Conservation (phyloP, 2,888 invertebrate species). For the Penaeus monodon region DNA sequence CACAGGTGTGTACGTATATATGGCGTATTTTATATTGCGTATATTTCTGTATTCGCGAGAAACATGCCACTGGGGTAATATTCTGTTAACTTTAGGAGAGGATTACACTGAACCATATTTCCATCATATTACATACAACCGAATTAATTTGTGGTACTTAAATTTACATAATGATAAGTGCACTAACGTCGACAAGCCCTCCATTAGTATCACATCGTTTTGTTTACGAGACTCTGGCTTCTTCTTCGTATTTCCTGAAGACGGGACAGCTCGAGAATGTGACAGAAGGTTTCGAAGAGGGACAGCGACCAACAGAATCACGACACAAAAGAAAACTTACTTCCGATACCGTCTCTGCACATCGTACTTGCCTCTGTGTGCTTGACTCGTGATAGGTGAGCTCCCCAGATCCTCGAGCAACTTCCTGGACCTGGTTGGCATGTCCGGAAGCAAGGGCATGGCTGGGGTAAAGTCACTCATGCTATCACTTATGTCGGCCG, state of each 20-base stretch:
- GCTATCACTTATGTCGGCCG: conserved; percentile 69
- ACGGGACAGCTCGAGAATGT: conserved; percentile 47
- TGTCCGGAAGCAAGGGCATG: conserved; percentile 75
- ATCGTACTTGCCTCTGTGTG: conserved; percentile 69
- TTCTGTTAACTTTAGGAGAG: conserved; percentile 38
- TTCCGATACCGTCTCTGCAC: conserved; percentile 64
- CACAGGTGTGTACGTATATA: too few relatives aligned
- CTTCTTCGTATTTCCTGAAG: conserved; percentile 36
- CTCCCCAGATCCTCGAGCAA: conserved; percentile 72
- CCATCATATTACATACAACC: conserved; percentile 32
- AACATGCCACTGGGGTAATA: conserved; percentile 33
- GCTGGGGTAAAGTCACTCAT: conserved; percentile 72
- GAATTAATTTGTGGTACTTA: conserved; percentile 51
- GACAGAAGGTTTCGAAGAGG: conserved; percentile 33
- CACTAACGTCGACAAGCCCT: conserved; percentile 43
- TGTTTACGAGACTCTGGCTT: conserved; percentile 42
- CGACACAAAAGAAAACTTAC: conserved; percentile 63
- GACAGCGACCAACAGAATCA: conserved; percentile 51
- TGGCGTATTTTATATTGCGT: conserved; percentile 15
- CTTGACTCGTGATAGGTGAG: conserved; percentile 69
- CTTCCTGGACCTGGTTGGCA: conserved; percentile 74
- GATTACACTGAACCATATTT: conserved; percentile 43
- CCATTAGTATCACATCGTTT: conserved; percentile 49
- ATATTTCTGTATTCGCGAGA: conserved; percentile 25
- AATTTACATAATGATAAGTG: conserved; percentile 35